A percentile compares a stretch with the other conserved stretches of the same genome.
Conservation (phyloP, 2,888 invertebrate genomes). For the Andrena bucephala region DNA sequence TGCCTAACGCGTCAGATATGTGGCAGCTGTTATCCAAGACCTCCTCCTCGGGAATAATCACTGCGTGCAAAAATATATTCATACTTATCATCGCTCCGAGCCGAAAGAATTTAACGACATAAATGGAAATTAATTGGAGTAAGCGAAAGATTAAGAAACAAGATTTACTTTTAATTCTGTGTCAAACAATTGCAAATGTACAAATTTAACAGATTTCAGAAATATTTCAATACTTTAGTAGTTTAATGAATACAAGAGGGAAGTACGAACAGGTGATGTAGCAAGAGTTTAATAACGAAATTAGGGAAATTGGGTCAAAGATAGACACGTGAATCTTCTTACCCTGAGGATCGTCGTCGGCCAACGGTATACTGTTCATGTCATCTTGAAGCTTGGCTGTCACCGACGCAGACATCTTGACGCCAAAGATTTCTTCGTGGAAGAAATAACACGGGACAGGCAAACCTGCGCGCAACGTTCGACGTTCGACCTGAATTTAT, state of each 20-base stretch:
- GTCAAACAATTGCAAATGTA: background rate
- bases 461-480: slow-evolving; percentile 60
- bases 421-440: slow-evolving; percentile 40
- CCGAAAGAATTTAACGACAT: background rate
- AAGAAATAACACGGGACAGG: slow-evolving; percentile 49
- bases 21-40: slow-evolving; percentile 84
- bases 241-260: background rate
- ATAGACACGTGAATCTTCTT: slow-evolving; percentile 58
- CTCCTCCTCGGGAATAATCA: slow-evolving; percentile 93
- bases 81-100: background rate
- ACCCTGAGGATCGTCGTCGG: slow-evolving; percentile 97
- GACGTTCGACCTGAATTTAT: slow-evolving; percentile 57
- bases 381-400: slow-evolving; percentile 91
- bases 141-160: background rate
- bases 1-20: slow-evolving; percentile 89
- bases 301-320: slow-evolving; percentile 27
- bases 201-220: background rate
- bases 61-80: slow-evolving; percentile 82
- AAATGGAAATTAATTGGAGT: background rate
- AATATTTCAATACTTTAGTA: slow-evolving; percentile 20
- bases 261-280: slow-evolving; percentile 19
- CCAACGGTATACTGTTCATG: slow-evolving; percentile 92
- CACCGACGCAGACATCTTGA: slow-evolving; percentile 68
- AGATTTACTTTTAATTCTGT: no score
- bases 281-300: background rate